Percentiles rank a stretch among this genome's conserved stretches.
Conservation (phyloP, 2,888 invertebrate genomes). For the Drosophila kokeensis region DNA sequence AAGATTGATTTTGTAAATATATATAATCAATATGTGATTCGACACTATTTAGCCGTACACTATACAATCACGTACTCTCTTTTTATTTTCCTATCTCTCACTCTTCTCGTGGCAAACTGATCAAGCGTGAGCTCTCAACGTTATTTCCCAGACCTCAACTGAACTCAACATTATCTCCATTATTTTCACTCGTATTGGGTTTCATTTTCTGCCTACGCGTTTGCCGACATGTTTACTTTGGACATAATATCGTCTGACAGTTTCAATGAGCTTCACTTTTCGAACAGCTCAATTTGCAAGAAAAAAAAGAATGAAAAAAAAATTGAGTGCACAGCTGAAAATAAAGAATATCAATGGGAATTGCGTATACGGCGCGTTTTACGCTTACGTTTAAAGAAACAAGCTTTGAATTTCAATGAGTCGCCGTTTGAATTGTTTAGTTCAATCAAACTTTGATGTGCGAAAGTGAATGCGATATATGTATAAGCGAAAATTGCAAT, state of each 20-base stretch:
- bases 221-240: conserved; percentile 65
- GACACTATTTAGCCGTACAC: not conserved
- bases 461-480: not conserved
- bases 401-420: conserved; percentile 13
- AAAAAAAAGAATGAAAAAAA: conserved; percentile 18
- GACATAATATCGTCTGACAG: conserved; percentile 38
- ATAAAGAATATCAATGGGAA: conserved; percentile 21
- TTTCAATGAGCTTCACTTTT: conserved; percentile 8
- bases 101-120: not conserved
- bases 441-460: conserved; percentile 21
- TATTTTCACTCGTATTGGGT: conserved; percentile 38
- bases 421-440: conserved; percentile 39
- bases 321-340: conserved; percentile 32
- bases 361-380: conserved; percentile 37
- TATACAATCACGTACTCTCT: not conserved
- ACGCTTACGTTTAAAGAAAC: not conserved
- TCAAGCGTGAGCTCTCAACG: not conserved
- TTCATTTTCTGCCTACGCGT: conserved; percentile 66
- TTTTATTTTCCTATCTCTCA: not conserved
- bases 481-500: not conserved
- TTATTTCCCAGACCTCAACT: conserved; percentile 14
- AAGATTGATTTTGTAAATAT: not conserved
- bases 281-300: conserved; percentile 1
- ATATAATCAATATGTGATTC: not conserved
- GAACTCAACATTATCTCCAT: conserved; percentile 29